phyloP scores from a whole-genome alignment of 2,888 invertebrate genomes.

The Sesia bembeciformis region DNA sequence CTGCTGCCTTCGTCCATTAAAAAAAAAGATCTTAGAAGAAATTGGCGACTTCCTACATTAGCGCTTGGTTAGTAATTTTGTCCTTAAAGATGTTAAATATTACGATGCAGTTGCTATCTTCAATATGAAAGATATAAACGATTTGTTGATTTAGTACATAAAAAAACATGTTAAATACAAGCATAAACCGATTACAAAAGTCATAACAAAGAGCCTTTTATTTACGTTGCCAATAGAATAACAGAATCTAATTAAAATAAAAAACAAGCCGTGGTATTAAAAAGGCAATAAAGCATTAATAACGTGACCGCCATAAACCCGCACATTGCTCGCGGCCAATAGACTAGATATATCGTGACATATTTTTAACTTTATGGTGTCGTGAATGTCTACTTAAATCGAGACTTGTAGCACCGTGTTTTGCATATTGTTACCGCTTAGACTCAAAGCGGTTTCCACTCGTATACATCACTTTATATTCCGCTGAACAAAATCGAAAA shows the following conservation, averaged over 20 bases:
- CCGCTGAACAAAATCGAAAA: not conserved
- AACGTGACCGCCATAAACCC: not conserved
- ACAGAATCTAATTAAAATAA: not conserved
- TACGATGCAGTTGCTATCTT: no score
- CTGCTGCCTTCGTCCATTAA: no score
- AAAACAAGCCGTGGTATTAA: not conserved
- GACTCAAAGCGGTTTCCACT: not conserved
- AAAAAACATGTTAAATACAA: no score
- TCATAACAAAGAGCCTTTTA: not conserved
- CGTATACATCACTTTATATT: not conserved
- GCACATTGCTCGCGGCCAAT: not conserved
- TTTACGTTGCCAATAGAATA: not conserved
- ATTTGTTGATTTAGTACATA: no score
- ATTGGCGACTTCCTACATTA: no score
- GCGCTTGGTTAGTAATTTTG: no score
- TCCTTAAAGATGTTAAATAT: no score
- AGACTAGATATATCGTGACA: not conserved
- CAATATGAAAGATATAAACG: no score
- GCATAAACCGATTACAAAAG: no score
- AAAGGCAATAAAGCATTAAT: not conserved
- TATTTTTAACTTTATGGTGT: not conserved
- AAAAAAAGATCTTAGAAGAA: no score
- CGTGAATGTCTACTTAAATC: not conserved
- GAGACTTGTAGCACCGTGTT: not conserved
- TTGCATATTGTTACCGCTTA: not conserved